Evolutionary conservation across 2,113 vertebrate genomes (phyloP).

Genomic region (Agelaius tricolor): DNA sequence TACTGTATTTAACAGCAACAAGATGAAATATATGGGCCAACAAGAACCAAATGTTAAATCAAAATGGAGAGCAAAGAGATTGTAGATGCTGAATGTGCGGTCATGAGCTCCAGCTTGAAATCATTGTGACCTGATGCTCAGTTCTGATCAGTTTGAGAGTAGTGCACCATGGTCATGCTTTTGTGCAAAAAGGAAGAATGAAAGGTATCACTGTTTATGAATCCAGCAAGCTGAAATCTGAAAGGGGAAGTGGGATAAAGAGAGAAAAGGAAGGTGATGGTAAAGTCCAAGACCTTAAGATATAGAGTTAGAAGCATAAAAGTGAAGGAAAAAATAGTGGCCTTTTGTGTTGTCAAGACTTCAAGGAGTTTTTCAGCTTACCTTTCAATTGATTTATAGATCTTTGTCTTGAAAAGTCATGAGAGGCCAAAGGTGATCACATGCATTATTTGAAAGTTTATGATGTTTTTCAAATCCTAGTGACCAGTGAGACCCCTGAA

Average conservation of each 20-base stretch:
- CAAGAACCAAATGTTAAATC: neutral
- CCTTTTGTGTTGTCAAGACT: neutral
- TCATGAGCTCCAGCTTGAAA: neutral
- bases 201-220: neutral
- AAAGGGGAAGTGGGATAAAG: neutral
- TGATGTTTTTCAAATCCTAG: neutral
- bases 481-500: neutral
- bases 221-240: neutral
- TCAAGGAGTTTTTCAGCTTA: neutral
- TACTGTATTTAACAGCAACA: conserved; percentile 27
- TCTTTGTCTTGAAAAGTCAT: neutral
- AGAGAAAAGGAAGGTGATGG: neutral
- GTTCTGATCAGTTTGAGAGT: neutral
- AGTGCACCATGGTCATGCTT: neutral
- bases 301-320: neutral
- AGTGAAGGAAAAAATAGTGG: neutral
- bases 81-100: neutral
- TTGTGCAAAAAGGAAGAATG: neutral
- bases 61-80: neutral
- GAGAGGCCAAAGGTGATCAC: neutral
- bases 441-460: neutral
- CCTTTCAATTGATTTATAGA: neutral
- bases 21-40: conserved; percentile 18
- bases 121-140: neutral
- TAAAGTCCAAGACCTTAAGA: neutral